Conservation (phyloP, 2,797 vertebrate species). For the Pampus argenteus region DNA sequence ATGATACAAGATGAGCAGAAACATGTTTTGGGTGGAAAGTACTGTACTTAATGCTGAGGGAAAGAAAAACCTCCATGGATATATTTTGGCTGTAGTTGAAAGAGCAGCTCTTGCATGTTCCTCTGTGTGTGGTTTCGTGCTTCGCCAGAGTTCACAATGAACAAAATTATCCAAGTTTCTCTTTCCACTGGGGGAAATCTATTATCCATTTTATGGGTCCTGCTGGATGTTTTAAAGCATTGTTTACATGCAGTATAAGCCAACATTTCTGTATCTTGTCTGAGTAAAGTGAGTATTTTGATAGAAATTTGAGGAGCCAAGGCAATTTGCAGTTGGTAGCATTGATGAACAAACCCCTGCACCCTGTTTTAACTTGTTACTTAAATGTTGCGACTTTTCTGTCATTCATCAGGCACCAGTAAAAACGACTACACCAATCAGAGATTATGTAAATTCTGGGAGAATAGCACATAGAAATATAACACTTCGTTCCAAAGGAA, state of each 20-base stretch:
- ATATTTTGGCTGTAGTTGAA: conserved; percentile 75
- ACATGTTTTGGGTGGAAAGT: conserved; percentile 58
- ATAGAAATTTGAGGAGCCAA: conserved; percentile 31
- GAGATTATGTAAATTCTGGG: not conserved
- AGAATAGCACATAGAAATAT: not conserved
- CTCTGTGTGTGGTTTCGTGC: conserved; percentile 76
- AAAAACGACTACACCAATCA: conserved; percentile 30
- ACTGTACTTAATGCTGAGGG: conserved; percentile 26
- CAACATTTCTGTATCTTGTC: conserved; percentile 34
- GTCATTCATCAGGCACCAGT: conserved; percentile 39
- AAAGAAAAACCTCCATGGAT: conserved; percentile 58
- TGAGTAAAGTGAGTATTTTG: conserved; percentile 32
- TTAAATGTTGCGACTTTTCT: conserved; percentile 37
- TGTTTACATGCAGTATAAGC: conserved; percentile 29
- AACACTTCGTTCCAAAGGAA: conserved; percentile 38
- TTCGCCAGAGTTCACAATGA: conserved; percentile 68
- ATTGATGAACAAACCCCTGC: conserved; percentile 25
- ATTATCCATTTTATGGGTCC: conserved; percentile 60
- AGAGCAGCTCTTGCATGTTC: conserved; percentile 66
- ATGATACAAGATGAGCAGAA: conserved; percentile 37
- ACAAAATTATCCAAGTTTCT: conserved; percentile 65
- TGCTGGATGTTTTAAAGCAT: conserved; percentile 42
- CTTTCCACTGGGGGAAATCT: conserved; percentile 70
- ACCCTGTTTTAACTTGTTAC: conserved; percentile 29
- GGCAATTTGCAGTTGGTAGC: conserved; percentile 29